A percentile compares a stretch with the other conserved stretches of the same genome.
phyloP scores from a whole-genome alignment of 2,888 invertebrate species.

The Antheraea yamamai region DNA sequence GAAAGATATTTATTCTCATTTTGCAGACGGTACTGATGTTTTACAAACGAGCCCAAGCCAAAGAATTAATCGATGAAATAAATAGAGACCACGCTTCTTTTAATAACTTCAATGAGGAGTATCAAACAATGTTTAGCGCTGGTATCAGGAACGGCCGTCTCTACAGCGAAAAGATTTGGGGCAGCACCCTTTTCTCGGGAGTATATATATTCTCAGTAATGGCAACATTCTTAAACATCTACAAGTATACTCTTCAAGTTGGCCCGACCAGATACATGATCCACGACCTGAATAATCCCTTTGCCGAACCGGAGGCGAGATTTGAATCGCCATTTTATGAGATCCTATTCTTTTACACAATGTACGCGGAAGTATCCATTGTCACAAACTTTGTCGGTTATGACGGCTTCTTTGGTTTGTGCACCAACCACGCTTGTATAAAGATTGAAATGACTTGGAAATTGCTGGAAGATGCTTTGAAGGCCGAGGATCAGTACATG shows the following conservation, averaged over 20 bases:
- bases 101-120: conserved; percentile 33
- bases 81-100: conserved; percentile 43
- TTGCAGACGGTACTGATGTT: too few relatives aligned
- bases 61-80: conserved; percentile 51
- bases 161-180: conserved; percentile 54
- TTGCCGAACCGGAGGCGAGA: conserved; percentile 37
- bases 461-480: conserved; percentile 49
- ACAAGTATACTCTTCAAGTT: conserved; percentile 40
- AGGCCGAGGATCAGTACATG: conserved; percentile 26
- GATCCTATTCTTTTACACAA: conserved; percentile 44
- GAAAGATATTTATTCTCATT: too few relatives aligned
- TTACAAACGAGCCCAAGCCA: conserved; percentile 37
- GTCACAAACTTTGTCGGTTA: conserved; percentile 52
- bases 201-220: conserved; percentile 50
- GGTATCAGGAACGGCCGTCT: conserved; percentile 38
- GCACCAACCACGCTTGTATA: conserved; percentile 59
- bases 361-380: conserved; percentile 40
- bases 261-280: conserved; percentile 53
- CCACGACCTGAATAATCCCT: conserved; percentile 54
- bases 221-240: conserved; percentile 41
- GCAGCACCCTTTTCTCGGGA: conserved; percentile 31
- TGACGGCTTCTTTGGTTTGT: conserved; percentile 59
- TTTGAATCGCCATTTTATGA: conserved; percentile 57
- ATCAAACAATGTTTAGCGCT: conserved; percentile 32
- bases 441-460: conserved; percentile 57